Evolutionary conservation across 2,797 vertebrate genomes (phyloP).

Genomic region (Ceryle rudis): DNA sequence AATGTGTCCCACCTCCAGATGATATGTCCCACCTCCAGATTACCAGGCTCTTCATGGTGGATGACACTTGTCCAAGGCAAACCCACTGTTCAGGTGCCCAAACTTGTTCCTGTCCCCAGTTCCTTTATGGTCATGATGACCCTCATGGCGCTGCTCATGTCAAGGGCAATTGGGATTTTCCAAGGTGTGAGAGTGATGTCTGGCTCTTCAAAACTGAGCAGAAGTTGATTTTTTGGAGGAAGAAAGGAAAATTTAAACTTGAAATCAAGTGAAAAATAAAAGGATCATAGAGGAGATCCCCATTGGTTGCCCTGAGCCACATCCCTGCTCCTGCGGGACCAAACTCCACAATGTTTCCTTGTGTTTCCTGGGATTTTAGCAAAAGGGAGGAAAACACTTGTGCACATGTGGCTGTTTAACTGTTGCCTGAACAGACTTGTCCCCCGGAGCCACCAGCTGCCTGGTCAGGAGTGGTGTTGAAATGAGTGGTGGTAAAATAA

Average conservation of each 20-base stretch:
- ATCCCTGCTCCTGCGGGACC: background rate
- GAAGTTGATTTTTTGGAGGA: background rate
- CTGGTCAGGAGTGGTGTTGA: background rate
- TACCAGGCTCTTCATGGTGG: background rate
- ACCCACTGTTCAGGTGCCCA: background rate
- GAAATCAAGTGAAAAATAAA: background rate
- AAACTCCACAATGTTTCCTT: background rate
- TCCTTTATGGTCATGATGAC: background rate
- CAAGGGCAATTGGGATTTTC: background rate
- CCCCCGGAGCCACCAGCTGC: background rate
- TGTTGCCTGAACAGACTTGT: background rate
- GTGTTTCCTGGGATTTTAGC: background rate
- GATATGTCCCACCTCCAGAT: background rate
- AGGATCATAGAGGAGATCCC: background rate
- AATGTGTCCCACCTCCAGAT: background rate
- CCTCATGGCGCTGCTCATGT: background rate
- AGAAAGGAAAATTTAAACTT: background rate
- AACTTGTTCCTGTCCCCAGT: background rate
- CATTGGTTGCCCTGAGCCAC: rapidly evolving
- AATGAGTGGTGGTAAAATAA: background rate
- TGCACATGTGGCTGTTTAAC: background rate
- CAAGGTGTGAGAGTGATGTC: background rate
- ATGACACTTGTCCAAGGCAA: background rate
- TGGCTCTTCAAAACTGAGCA: background rate
- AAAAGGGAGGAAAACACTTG: background rate